Base-by-base conservation (phyloP, 2,888 invertebrate genomes). In the Plebejus argus region DNA sequence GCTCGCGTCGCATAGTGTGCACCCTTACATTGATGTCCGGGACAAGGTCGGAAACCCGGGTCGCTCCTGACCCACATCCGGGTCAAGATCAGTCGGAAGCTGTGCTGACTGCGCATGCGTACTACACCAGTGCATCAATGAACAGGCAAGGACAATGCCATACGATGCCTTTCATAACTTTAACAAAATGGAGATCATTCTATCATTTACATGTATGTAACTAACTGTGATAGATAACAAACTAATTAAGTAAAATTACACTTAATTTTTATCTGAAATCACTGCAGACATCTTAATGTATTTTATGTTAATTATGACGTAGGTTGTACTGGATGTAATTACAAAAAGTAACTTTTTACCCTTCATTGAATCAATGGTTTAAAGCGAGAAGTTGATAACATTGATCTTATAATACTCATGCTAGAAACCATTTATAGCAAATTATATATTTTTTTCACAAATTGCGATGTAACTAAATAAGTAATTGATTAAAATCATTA, bases 11-110 rank as follows among this genome's bases (percentile, higher is more conserved):
- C 23, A 18, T 66, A 66, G 15, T 66, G 66, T 20, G 66, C 28
- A 33, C 28, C 66, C 23, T 23, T 45, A 58, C 49, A 78, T 58
- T 45, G 70, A 77, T 53, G 70, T 33, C 53, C 78, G 79, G 79
- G 74, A 78, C 88, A 89, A 88, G 87, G 88, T 87, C 86, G 85
- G 82, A 84, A 84, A 85, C 85, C 89, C 88, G 89, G 88, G 84
- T 79, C 84, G 88, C 85, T 88, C 86, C 71, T 90, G 89, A 88
- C 91, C 90, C 82, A 85, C 82, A 84, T 83, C 85, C 85, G 86
- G 90, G 91, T 91, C 91, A 91, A 91, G 91, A 91, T 85, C 91
- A 89, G 79, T 79, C 79, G 82, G 85, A 82, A 82, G 79, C 78
- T 70, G 77, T 81, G 82, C 83, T 82, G 83, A 79, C 78, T 33